Evolutionary conservation across 2,888 invertebrate species (phyloP).

Genomic region (Gandaritis pyraliata): DNA sequence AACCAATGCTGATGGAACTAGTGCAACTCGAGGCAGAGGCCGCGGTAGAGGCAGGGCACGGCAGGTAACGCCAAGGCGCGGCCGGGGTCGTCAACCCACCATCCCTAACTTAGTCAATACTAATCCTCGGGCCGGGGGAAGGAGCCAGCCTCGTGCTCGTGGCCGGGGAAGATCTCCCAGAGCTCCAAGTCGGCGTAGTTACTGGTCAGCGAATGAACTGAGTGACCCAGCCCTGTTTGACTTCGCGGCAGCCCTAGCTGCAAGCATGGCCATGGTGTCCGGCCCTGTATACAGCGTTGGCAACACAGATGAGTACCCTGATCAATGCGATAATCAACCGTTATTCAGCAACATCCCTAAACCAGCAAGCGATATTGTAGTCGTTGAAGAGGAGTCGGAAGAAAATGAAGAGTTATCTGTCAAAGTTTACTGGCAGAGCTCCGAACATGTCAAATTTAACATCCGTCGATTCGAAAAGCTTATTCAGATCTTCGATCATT

Average conservation of each 20-base stretch:
- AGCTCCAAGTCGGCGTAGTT: background rate
- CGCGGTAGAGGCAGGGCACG: constrained; percentile 32
- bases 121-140: no score
- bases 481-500: constrained; percentile 68
- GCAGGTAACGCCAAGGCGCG: constrained; percentile 3
- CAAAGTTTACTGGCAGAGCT: constrained; percentile 76
- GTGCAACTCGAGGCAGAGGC: constrained; percentile 3
- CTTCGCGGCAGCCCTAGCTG: constrained; percentile 6
- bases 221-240: constrained; percentile 8
- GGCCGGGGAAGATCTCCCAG: no score
- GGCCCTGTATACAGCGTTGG: constrained; percentile 62
- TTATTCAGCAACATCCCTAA: constrained; percentile 49
- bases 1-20: background rate
- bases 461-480: constrained; percentile 72
- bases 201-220: constrained; percentile 1
- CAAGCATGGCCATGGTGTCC: constrained; percentile 8
- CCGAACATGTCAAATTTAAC: constrained; percentile 67
- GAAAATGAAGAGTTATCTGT: constrained; percentile 76
- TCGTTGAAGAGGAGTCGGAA: constrained; percentile 47
- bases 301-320: constrained; percentile 69
- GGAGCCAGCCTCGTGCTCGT: no score
- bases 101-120: background rate
- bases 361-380: constrained; percentile 39
- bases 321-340: constrained; percentile 55
- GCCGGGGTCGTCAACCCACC: background rate